Conservation (phyloP, 2,888 invertebrate species). For the Clitarchus hookeri region DNA sequence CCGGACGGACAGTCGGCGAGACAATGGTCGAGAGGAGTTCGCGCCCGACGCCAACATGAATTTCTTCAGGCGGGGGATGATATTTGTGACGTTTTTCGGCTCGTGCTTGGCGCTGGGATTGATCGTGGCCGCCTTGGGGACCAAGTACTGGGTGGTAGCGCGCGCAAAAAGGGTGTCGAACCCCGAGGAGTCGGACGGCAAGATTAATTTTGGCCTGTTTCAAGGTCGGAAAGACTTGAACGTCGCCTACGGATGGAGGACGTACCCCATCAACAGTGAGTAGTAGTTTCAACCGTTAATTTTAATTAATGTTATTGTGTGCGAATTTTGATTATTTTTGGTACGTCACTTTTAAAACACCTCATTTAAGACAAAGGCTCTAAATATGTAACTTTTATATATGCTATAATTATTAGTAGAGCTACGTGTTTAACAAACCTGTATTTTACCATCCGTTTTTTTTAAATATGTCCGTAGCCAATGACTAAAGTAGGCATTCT, state of each 20-base stretch:
- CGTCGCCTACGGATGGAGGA: constrained; percentile 79
- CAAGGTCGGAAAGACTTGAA: constrained; percentile 83
- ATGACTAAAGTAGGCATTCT: too few species aligned
- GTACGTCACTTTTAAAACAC: too few species aligned
- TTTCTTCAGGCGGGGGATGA: constrained; percentile 75
- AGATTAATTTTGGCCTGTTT: constrained; percentile 83
- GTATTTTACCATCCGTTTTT: too few species aligned
- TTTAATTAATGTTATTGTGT: too few species aligned
- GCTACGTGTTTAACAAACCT: too few species aligned
- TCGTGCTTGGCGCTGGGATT: constrained; percentile 77
- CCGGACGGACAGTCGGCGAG: not conserved
- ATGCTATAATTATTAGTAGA: too few species aligned
- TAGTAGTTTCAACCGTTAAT: constrained; percentile 35
- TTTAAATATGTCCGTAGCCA: too few species aligned
- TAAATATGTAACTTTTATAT: too few species aligned
- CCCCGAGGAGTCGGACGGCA: constrained; percentile 71
- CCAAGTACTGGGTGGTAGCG: constrained; percentile 82
- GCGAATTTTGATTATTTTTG: too few species aligned
- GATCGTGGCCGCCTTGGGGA: constrained; percentile 79
- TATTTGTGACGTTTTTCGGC: constrained; percentile 80
- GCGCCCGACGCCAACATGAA: constrained; percentile 59
- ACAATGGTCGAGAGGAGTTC: constrained; percentile 12
- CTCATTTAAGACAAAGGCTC: too few species aligned
- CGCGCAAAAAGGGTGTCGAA: constrained; percentile 70
- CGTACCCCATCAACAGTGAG: constrained; percentile 77